These are phyloP conservation scores for Leuctra nigra DNA, from an alignment of 2,888 invertebrate genomes.

Conservation along the genomic window DNA sequence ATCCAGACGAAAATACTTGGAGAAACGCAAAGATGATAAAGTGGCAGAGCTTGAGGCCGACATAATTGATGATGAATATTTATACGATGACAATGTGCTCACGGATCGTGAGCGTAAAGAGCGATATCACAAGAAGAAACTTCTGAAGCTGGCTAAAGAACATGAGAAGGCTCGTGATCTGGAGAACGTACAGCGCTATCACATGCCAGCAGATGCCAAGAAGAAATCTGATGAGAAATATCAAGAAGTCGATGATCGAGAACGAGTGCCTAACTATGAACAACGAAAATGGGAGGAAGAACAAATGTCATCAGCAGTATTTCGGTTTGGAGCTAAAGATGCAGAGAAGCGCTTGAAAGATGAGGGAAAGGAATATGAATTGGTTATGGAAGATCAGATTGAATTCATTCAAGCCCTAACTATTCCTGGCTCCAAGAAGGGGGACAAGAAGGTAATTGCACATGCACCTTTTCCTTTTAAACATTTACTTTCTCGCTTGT, in stretches of 20 bases:
- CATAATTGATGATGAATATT: constrained; percentile 91
- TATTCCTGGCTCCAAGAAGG: constrained; percentile 63
- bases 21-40: constrained; percentile 95
- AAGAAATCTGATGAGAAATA: constrained; percentile 49
- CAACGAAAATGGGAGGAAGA: constrained; percentile 95
- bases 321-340: constrained; percentile 91
- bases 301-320: constrained; percentile 87
- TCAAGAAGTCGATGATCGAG: constrained; percentile 78
- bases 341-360: constrained; percentile 39
- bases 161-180: constrained; percentile 92
- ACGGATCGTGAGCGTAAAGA: constrained; percentile 81
- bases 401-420: constrained; percentile 91
- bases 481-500: background rate
- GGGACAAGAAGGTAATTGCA: constrained; percentile 41
- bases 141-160: constrained; percentile 86
- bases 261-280: constrained; percentile 53
- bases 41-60: constrained; percentile 91
- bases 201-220: constrained; percentile 74
- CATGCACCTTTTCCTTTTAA: background rate
- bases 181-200: constrained; percentile 88
- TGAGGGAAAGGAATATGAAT: constrained; percentile 67
- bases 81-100: constrained; percentile 81
- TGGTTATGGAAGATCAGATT: constrained; percentile 92
- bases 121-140: constrained; percentile 81
- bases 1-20: constrained; percentile 88